Percentiles rank a stretch among this genome's conserved stretches.
Conservation (phyloP, 2,797 vertebrate genomes). For the Zonotrichia albicollis region DNA sequence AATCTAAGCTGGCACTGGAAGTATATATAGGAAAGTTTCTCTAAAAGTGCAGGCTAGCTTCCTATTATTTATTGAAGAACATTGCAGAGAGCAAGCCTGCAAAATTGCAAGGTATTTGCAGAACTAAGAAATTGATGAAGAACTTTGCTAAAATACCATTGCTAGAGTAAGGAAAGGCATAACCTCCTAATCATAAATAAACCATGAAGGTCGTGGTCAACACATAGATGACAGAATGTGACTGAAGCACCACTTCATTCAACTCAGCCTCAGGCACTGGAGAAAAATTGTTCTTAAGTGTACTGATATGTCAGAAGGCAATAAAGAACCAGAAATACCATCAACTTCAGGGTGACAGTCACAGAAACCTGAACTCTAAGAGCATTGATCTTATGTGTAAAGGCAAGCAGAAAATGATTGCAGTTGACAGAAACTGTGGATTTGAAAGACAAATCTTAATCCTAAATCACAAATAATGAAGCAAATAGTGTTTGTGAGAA, state of each 20-base stretch:
- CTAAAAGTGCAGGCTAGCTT: not conserved
- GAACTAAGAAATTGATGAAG: not conserved
- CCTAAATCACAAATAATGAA: constrained; percentile 47
- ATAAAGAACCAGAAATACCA: constrained; percentile 58
- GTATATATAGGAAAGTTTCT: not conserved
- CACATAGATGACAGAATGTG: constrained; percentile 54
- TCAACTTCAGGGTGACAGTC: constrained; percentile 47
- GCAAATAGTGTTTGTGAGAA: not conserved
- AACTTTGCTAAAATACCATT: not conserved
- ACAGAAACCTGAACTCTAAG: constrained; percentile 20
- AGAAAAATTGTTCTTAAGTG: constrained; percentile 62
- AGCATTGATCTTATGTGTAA: constrained; percentile 50
- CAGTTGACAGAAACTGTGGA: constrained; percentile 29
- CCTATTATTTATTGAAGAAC: not conserved
- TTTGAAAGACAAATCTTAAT: constrained; percentile 49
- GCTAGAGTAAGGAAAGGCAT: constrained; percentile 1
- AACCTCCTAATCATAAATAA: constrained; percentile 56
- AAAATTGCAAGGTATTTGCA: not conserved
- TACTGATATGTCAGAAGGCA: constrained; percentile 47
- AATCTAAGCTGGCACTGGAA: not conserved
- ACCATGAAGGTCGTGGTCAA: constrained; percentile 62
- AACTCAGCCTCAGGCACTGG: constrained; percentile 51
- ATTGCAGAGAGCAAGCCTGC: not conserved
- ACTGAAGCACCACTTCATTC: constrained; percentile 49
- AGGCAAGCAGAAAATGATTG: constrained; percentile 9